phyloP scores from a whole-genome alignment of 53 echinoderm and acorn worm species.

The Temnopleurus reevesii region DNA sequence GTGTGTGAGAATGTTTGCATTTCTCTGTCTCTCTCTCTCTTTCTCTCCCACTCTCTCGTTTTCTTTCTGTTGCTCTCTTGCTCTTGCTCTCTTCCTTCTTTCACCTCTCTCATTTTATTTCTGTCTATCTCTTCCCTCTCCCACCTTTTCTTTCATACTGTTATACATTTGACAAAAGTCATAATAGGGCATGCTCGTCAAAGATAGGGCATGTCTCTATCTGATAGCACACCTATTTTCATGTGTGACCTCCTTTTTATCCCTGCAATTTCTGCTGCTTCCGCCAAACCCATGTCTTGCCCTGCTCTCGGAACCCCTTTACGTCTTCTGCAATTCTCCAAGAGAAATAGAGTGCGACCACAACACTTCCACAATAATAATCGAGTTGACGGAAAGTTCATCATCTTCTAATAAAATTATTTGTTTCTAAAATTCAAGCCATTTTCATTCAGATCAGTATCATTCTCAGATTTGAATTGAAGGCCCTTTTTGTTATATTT shows the following conservation, averaged over 20 bases:
- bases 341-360: slow-evolving; percentile 29
- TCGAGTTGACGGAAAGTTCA: slow-evolving; percentile 44
- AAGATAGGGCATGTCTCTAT: slow-evolving; percentile 31
- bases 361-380: slow-evolving; percentile 29
- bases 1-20: not conserved
- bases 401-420: not conserved
- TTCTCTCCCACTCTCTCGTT: not conserved
- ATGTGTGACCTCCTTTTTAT: slow-evolving; percentile 37
- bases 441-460: not conserved
- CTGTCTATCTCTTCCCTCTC: not conserved
- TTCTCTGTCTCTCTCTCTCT: not conserved
- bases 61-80: not conserved
- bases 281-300: slow-evolving; percentile 8
- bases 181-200: no score
- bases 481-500: not conserved
- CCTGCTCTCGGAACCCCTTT: slow-evolving; percentile 53
- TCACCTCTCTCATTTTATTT: not conserved
- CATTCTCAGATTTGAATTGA: not conserved
- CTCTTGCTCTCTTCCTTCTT: not conserved
- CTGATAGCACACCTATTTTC: slow-evolving; percentile 36
- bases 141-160: not conserved
- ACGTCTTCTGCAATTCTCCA: slow-evolving; percentile 10
- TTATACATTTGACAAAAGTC: not conserved
- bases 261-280: not conserved
- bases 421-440: not conserved